Evolutionary conservation across 1,140 invertebrate species (phyloP).

Genomic region (Lutraria rhynchaena): DNA sequence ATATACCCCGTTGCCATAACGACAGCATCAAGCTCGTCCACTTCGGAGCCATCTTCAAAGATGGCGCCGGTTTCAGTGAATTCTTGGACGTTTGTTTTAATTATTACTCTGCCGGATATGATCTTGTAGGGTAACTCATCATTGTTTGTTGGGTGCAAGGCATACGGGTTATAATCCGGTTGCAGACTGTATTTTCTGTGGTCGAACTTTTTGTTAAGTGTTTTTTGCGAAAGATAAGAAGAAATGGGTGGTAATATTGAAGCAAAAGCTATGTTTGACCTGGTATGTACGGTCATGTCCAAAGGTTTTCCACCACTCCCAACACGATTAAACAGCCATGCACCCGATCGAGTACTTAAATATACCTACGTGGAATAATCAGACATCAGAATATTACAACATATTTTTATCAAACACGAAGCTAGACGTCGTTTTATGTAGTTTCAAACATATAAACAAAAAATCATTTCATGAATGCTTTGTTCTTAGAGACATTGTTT

Average conservation of each 20-base stretch:
- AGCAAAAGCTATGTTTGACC: slow-evolving; percentile 1
- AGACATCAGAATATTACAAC: no score
- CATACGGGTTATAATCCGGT: slow-evolving; percentile 82
- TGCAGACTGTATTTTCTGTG: slow-evolving; percentile 80
- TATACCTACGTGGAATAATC: no score
- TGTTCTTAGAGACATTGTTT: no score
- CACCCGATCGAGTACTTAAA: slow-evolving; percentile 83
- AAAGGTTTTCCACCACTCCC: slow-evolving; percentile 69
- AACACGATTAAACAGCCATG: slow-evolving; percentile 83
- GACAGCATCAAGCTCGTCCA: slow-evolving; percentile 72
- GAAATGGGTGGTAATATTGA: not conserved
- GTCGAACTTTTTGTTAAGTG: slow-evolving; percentile 80
- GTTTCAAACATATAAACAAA: no score
- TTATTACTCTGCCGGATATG: slow-evolving; percentile 80
- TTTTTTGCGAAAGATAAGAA: not conserved
- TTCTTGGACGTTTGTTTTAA: slow-evolving; percentile 75
- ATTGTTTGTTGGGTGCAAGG: slow-evolving; percentile 83
- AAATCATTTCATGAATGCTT: no score
- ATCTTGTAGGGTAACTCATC: slow-evolving; percentile 83
- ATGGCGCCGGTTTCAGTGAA: slow-evolving; percentile 76
- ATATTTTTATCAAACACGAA: no score
- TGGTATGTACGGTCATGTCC: slow-evolving; percentile 60
- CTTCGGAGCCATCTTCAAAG: slow-evolving; percentile 79
- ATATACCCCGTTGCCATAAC: slow-evolving; percentile 76
- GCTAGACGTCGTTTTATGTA: no score